These are phyloP conservation scores for Agapornis canus DNA, from an alignment of 2,797 vertebrate genomes.

Conservation along the genomic window DNA sequence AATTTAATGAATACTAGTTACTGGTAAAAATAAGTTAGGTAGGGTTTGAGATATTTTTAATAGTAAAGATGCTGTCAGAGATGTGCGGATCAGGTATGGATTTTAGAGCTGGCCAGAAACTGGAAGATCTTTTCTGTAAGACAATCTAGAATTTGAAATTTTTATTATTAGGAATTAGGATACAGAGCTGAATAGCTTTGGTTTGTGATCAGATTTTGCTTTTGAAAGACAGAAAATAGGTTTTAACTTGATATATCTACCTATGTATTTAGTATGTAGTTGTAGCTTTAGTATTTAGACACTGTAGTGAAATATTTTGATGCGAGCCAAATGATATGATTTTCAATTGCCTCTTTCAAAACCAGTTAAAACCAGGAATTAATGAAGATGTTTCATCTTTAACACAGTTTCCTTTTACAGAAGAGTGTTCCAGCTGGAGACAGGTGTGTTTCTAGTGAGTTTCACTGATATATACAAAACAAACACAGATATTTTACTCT, in stretches of 20 bases:
- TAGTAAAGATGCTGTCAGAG: background rate
- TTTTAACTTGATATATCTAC: background rate
- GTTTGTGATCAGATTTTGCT: background rate
- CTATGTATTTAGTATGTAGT: background rate
- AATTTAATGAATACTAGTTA: background rate
- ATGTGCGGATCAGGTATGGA: background rate
- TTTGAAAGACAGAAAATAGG: background rate
- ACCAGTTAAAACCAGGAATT: background rate
- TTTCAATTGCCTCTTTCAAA: background rate
- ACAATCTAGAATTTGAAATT: background rate
- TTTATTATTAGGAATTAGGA: background rate
- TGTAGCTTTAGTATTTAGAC: background rate
- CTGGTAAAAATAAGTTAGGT: background rate
- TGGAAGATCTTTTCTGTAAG: background rate
- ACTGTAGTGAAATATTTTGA: background rate
- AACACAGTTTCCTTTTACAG: background rate
- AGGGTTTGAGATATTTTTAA: background rate
- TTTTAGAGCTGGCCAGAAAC: background rate
- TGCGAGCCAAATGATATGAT: background rate
- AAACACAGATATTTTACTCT: background rate
- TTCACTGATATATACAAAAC: background rate
- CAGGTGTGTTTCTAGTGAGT: background rate
- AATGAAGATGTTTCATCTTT: background rate
- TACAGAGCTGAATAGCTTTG: background rate
- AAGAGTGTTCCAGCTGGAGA: background rate